Conservation (phyloP, 2,113 vertebrate genomes). For the Grus americana region DNA sequence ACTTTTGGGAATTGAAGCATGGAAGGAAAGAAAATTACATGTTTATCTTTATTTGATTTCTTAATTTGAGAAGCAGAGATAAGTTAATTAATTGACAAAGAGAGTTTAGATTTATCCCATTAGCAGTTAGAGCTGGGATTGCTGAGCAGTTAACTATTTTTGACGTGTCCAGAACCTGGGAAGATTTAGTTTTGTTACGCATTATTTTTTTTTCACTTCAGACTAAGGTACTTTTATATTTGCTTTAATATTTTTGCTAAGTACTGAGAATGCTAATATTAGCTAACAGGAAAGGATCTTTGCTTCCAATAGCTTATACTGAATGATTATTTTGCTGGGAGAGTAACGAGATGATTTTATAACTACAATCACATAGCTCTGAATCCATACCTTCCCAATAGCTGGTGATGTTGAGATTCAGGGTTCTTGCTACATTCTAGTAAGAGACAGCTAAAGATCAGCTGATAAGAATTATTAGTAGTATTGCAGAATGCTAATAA, state of each 20-base stretch:
- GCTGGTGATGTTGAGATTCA: neutral
- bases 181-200: neutral
- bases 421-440: neutral
- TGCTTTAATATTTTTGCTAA: constrained; percentile 27
- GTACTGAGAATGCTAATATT: neutral
- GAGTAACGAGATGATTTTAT: neutral
- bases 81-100: constrained; percentile 59
- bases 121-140: constrained; percentile 2
- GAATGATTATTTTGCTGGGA: constrained; percentile 32
- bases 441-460: neutral
- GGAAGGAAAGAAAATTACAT: constrained; percentile 51
- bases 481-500: neutral
- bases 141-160: constrained; percentile 12
- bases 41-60: constrained; percentile 63
- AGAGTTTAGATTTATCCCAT: constrained; percentile 44
- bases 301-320: neutral
- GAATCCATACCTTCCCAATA: neutral
- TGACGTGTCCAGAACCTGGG: neutral
- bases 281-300: neutral
- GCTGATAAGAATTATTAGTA: neutral
- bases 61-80: constrained; percentile 42
- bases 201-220: neutral
- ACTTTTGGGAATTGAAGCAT: constrained; percentile 28
- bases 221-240: neutral
- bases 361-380: neutral